A percentile compares a stretch with the other conserved stretches of the same genome.
phyloP scores from a whole-genome alignment of 2,113 vertebrate species.

The Reinhardtius hippoglossoides region DNA sequence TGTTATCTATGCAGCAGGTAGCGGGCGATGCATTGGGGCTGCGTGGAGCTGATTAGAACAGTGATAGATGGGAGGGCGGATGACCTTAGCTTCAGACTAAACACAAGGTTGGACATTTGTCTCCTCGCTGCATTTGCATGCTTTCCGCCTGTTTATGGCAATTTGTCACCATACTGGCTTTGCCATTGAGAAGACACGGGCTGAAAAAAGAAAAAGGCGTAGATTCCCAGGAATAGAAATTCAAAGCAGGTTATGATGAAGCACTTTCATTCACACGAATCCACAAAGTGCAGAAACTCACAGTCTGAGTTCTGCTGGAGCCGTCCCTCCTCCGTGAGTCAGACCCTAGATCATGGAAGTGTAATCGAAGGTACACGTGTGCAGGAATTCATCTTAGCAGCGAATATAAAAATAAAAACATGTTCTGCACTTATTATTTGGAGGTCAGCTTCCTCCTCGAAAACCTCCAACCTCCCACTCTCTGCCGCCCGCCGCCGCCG shows the following conservation, averaged over 20 bases:
- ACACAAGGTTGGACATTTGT: constrained; percentile 84
- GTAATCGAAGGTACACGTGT: constrained; percentile 45
- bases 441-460: constrained; percentile 3
- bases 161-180: constrained; percentile 76
- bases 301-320: constrained; percentile 17
- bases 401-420: neutral
- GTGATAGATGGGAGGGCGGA: constrained; percentile 81
- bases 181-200: constrained; percentile 52
- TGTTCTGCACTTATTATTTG: neutral
- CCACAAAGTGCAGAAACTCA: constrained; percentile 34
- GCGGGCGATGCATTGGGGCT: constrained; percentile 65
- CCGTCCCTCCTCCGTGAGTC: constrained; percentile 23
- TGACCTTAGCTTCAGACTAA: constrained; percentile 83
- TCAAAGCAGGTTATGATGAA: constrained; percentile 70
- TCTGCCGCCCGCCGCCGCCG: constrained; percentile 51
- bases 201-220: constrained; percentile 23
- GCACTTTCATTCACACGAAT: constrained; percentile 65
- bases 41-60: constrained; percentile 81
- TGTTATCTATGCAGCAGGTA: constrained; percentile 81
- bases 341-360: constrained; percentile 19
- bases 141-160: constrained; percentile 73
- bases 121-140: constrained; percentile 80
- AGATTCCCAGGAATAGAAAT: constrained; percentile 34
- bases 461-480: constrained; percentile 26
- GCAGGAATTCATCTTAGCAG: constrained; percentile 47